Base-by-base conservation (phyloP, 2,797 vertebrate genomes). In the Falco concolor region DNA sequence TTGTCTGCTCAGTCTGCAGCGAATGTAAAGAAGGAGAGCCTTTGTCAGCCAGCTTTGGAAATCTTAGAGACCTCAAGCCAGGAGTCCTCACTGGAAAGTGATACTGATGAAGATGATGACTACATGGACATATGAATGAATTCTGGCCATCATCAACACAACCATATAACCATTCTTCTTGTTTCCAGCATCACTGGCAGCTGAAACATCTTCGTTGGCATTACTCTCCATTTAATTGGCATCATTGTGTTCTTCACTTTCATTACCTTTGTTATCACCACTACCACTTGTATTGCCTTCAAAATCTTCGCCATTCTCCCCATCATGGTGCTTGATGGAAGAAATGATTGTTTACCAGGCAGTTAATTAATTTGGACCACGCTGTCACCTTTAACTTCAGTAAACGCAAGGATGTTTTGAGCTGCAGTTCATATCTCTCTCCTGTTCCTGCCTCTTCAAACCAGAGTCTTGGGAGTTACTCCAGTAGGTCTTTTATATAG, bases 51-150 rank as follows among this genome's bases (percentile, higher is more conserved):
- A 7, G 99, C 98, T 27, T 98, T 99, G 97, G 99, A 99, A 97
- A 99, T 99, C 84, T 98, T 99, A 95, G 99, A 99, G 98, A 99
- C 98, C 2, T 99, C 99, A 56, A 99, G 99, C 98, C 99, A 99
- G 97, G 99, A 99, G 97, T 99, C 99, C 22, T 99, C 99, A 1
- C 98, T 99, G 96, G 99, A 99, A 97, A 99, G 99, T 50, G 99
- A 99, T 97, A 99, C 99, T 1, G 99, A 99, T 10, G 99, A 99
- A 92, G 99, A 99, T 52, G 98, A 98, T 12, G 99, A 99, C 93
- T 99, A 98, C 98, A 99, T 99, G 99, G 99, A 99, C 96, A 98
- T 98, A 92, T 99, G 97, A 98, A 82, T 88, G 89, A 84, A 87
- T 90, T 91, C 77, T 95, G 80, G 60, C 85, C 86, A 85, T 86